These are phyloP conservation scores for Mionectes macconnelli DNA, from an alignment of 2,113 vertebrate genomes.

Conservation along the genomic window DNA sequence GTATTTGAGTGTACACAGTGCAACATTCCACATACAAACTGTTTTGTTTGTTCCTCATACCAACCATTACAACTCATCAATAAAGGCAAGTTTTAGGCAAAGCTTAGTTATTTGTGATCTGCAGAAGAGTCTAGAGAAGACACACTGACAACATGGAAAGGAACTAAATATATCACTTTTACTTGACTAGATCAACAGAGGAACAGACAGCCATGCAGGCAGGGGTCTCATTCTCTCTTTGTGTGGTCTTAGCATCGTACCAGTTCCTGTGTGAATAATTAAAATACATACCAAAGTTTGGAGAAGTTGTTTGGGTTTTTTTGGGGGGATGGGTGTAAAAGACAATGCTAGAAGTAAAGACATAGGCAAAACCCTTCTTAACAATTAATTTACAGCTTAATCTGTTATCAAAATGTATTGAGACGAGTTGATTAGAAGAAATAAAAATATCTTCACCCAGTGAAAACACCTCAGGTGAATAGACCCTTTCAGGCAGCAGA, in stretches of 20 bases:
- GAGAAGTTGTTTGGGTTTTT: rapidly evolving
- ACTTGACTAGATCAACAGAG: neutral
- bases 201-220: neutral
- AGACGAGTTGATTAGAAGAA: neutral
- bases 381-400: neutral
- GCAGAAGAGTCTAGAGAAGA: neutral
- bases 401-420: neutral
- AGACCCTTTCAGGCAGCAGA: constrained; percentile 29
- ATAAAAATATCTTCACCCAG: neutral
- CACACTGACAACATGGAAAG: neutral
- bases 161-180: neutral
- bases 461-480: constrained; percentile 22
- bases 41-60: neutral
- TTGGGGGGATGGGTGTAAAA: rapidly evolving
- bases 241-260: neutral
- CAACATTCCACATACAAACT: neutral
- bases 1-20: neutral
- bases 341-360: neutral
- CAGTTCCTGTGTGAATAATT: neutral
- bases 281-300: neutral
- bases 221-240: neutral
- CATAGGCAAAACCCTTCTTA: neutral
- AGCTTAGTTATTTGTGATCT: neutral
- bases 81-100: neutral
- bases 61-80: neutral